Conservation (phyloP, 2,888 invertebrate genomes). For the Teleogryllus oceanicus region DNA sequence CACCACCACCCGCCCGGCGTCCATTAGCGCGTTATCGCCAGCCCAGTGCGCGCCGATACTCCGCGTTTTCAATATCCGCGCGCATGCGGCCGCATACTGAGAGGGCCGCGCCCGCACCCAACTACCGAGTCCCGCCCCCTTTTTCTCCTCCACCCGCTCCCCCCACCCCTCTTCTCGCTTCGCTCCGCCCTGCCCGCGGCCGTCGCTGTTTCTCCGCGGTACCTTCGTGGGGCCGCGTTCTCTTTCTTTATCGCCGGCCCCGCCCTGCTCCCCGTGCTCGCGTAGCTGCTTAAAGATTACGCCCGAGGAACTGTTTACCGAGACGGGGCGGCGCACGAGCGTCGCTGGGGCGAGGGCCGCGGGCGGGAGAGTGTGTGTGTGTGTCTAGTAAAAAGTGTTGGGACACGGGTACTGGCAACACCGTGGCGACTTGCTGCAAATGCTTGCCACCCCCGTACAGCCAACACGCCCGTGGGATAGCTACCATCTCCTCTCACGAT, state of each 20-base stretch:
- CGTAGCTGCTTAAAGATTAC: background rate
- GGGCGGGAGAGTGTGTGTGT: background rate
- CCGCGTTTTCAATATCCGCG: conserved; percentile 1
- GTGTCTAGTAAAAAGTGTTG: background rate
- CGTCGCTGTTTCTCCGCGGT: too few species aligned
- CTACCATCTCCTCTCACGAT: too few species aligned
- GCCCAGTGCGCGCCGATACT: background rate
- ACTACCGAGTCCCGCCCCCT: background rate
- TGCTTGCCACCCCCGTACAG: too few species aligned
- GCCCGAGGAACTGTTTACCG: background rate
- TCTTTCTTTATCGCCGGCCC: too few species aligned
- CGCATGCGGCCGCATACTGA: conserved; percentile 10
- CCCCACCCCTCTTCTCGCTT: background rate
- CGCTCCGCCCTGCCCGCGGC: too few species aligned
- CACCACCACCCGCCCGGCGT: background rate
- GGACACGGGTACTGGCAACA: background rate
- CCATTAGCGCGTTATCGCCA: conserved; percentile 9
- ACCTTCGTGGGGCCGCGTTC: too few species aligned
- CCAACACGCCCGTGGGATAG: too few species aligned
- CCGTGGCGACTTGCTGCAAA: too few species aligned
- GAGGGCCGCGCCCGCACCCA: background rate
- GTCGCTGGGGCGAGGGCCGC: background rate
- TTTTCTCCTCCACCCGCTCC: background rate
- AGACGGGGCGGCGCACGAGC: background rate
- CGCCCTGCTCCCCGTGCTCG: background rate